These are phyloP conservation scores for Sarcophaga peregrina DNA, from an alignment of 1,140 invertebrate species.

Conservation along the genomic window DNA sequence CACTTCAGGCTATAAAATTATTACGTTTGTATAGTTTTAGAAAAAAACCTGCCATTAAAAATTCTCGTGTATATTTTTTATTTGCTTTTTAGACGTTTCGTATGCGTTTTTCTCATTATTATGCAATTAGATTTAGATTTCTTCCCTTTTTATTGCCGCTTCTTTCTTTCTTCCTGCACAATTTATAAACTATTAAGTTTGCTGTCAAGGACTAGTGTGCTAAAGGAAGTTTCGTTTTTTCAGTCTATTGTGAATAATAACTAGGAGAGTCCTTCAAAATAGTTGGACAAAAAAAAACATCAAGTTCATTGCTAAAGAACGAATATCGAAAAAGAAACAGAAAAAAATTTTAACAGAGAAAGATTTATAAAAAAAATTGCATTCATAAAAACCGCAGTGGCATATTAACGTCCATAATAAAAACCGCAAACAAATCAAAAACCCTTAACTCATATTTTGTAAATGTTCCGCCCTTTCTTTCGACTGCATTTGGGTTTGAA, in stretches of 20 bases:
- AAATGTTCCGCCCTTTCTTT: too few relatives aligned
- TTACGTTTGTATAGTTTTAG: background rate
- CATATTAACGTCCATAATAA: background rate
- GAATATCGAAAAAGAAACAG: background rate
- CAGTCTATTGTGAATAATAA: background rate
- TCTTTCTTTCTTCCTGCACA: background rate
- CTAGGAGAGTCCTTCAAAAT: background rate
- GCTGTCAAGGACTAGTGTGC: background rate
- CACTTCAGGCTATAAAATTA: background rate
- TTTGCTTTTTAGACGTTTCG: background rate
- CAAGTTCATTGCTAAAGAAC: constrained; percentile 3
- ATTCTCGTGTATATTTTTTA: background rate
- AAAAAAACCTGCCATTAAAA: background rate
- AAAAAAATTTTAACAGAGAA: background rate
- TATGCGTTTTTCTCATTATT: constrained; percentile 10
- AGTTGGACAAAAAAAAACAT: background rate
- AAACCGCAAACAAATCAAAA: too few relatives aligned
- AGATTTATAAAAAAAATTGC: background rate
- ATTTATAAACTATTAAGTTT: background rate
- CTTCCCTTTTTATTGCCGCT: background rate
- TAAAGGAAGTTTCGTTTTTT: constrained; percentile 5
- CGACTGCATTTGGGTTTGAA: too few relatives aligned
- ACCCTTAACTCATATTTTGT: too few relatives aligned
- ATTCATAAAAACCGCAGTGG: background rate
- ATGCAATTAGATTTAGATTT: constrained; percentile 11